phyloP scores from a whole-genome alignment of 1,140 invertebrate genomes.

The Meteorus sp. region DNA sequence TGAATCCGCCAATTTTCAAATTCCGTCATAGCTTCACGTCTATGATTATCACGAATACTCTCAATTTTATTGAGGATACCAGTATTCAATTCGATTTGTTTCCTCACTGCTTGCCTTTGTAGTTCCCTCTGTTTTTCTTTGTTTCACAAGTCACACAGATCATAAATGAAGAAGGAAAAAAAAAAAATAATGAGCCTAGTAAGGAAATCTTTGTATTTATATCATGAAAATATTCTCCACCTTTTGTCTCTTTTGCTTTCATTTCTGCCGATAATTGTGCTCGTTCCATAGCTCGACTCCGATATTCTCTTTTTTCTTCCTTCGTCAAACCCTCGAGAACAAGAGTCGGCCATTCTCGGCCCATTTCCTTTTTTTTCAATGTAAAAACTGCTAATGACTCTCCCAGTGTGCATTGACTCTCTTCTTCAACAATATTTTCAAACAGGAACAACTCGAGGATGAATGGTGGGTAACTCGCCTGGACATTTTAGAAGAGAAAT shows the following conservation, averaged over 20 bases:
- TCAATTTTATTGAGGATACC: conserved; percentile 62
- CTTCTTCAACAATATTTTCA: conserved; percentile 59
- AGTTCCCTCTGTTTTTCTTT: conserved; percentile 51
- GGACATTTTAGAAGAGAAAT: conserved; percentile 24
- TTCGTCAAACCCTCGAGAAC: conserved; percentile 59
- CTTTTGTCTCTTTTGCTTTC: conserved; percentile 57
- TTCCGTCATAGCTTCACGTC: conserved; percentile 66
- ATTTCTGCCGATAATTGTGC: conserved; percentile 56
- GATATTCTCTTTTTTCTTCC: conserved; percentile 60
- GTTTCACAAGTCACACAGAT: conserved; percentile 11
- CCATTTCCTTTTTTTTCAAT: conserved; percentile 61
- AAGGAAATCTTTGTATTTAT: background rate
- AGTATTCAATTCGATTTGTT: conserved; percentile 66
- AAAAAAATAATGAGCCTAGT: conserved; percentile 1
- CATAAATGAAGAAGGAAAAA: conserved; percentile 7
- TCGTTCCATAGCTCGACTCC: conserved; percentile 59
- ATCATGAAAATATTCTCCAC: conserved; percentile 34
- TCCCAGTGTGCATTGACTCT: conserved; percentile 63
- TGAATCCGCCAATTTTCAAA: conserved; percentile 66
- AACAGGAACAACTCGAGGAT: conserved; percentile 69
- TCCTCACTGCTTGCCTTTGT: conserved; percentile 61
- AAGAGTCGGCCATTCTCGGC: conserved; percentile 61
- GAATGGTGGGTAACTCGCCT: conserved; percentile 68
- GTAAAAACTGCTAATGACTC: conserved; percentile 64
- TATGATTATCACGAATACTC: conserved; percentile 59